A percentile compares a stretch with the other conserved stretches of the same genome.
phyloP scores from a whole-genome alignment of 2,113 vertebrate species.

The Hoplias malabaricus region DNA sequence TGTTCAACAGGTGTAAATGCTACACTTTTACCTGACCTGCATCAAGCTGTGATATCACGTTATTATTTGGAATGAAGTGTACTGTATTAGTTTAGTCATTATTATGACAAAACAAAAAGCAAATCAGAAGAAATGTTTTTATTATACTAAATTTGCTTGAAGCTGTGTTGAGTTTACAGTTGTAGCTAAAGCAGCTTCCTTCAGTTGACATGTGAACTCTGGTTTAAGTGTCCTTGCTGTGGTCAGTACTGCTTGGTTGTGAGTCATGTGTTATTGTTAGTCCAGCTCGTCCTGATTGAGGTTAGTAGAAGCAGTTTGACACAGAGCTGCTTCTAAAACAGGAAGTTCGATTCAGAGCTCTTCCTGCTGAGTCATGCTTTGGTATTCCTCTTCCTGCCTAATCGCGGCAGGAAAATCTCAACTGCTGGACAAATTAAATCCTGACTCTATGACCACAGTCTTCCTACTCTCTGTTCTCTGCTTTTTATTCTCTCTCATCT shows the following conservation, averaged over 20 bases:
- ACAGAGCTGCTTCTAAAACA: slow-evolving; percentile 36
- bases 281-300: background rate
- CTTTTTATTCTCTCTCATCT: background rate
- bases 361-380: slow-evolving; percentile 70
- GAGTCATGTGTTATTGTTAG: slow-evolving; percentile 30
- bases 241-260: background rate
- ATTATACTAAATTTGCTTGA: no score
- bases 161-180: background rate
- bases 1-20: no score
- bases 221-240: background rate
- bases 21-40: no score
- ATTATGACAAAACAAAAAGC: no score
- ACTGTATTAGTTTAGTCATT: no score
- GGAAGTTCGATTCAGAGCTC: slow-evolving; percentile 63
- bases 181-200: background rate
- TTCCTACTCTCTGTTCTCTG: background rate
- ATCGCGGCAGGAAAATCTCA: slow-evolving; percentile 54
- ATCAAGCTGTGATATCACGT: background rate
- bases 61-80: background rate
- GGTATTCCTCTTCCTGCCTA: slow-evolving; percentile 50
- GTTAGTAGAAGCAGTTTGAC: slow-evolving; percentile 14
- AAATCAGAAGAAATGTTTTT: no score
- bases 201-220: background rate
- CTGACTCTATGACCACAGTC: background rate
- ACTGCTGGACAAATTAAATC: background rate